Evolutionary conservation across 1,140 invertebrate genomes (phyloP).

Genomic region (Venustaconcha ellipsiformis): DNA sequence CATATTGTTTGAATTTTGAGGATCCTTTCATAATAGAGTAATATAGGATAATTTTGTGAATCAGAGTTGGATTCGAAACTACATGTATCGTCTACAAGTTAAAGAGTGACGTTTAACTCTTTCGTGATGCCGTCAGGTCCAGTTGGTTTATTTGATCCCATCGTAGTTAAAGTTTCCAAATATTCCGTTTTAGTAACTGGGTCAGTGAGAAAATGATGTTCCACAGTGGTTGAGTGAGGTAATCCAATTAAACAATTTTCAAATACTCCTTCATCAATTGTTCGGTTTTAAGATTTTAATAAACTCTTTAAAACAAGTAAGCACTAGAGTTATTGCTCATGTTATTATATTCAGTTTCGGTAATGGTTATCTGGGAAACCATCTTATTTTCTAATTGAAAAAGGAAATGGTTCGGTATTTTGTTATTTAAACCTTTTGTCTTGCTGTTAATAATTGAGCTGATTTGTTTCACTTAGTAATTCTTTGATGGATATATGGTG

Average conservation of each 20-base stretch:
- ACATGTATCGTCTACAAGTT: constrained; percentile 29
- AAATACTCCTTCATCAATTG: constrained; percentile 17
- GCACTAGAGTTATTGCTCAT: background rate
- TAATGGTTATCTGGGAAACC: constrained; percentile 26
- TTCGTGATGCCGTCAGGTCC: constrained; percentile 38
- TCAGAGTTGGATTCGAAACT: constrained; percentile 13
- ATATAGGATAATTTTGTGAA: constrained; percentile 40
- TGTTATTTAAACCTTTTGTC: constrained; percentile 23
- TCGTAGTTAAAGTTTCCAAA: constrained; percentile 19
- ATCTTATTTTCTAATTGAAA: constrained; percentile 24
- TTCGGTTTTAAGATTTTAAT: constrained; percentile 34
- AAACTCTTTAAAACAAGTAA: constrained; percentile 29
- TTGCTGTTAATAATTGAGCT: constrained; percentile 24
- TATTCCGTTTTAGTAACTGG: constrained; percentile 30
- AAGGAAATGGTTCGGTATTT: constrained; percentile 28
- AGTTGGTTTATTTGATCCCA: constrained; percentile 37
- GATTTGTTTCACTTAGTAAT: constrained; percentile 13
- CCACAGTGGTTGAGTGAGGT: constrained; percentile 22
- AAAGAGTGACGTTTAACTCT: constrained; percentile 6
- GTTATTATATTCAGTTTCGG: background rate
- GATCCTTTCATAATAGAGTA: constrained; percentile 41
- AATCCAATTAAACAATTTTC: constrained; percentile 36
- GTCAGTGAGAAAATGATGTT: constrained; percentile 16
- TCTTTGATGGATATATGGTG: constrained; percentile 3
- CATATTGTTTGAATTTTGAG: background rate